Conservation (phyloP, 1,140 invertebrate genomes). For the Bombyx mori region DNA sequence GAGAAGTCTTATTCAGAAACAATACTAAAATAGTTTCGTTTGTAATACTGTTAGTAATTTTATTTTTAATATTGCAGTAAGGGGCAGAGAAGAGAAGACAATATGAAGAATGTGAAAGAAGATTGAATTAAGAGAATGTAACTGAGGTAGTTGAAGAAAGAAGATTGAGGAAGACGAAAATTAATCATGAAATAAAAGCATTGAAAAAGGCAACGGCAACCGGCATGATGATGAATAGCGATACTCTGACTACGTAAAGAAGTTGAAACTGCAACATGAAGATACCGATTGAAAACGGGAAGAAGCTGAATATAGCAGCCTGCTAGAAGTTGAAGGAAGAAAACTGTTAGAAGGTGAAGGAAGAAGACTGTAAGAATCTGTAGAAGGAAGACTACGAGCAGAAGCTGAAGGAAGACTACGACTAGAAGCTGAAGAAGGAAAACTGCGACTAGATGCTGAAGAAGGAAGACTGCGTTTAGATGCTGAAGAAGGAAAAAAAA, state of each 20-base stretch:
- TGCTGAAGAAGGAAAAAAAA: not conserved
- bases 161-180: not conserved
- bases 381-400: too few species aligned
- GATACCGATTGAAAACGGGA: not conserved
- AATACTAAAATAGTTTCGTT: too few species aligned
- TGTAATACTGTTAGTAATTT: too few species aligned
- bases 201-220: not conserved
- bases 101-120: too few species aligned
- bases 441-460: not conserved
- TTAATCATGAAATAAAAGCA: not conserved
- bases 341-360: not conserved
- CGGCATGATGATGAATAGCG: too few species aligned
- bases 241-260: too few species aligned
- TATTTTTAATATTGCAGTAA: too few species aligned
- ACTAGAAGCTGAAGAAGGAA: too few species aligned
- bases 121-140: not conserved
- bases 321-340: not conserved
- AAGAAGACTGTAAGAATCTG: not conserved
- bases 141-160: not conserved
- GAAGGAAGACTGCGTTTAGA: not conserved
- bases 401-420: not conserved
- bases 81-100: too few species aligned
- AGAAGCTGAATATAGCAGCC: slow-evolving; percentile 1
- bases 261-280: too few species aligned
- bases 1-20: too few species aligned